Base-by-base conservation (phyloP, 2,888 invertebrate genomes). In the Tridacna gigas region DNA sequence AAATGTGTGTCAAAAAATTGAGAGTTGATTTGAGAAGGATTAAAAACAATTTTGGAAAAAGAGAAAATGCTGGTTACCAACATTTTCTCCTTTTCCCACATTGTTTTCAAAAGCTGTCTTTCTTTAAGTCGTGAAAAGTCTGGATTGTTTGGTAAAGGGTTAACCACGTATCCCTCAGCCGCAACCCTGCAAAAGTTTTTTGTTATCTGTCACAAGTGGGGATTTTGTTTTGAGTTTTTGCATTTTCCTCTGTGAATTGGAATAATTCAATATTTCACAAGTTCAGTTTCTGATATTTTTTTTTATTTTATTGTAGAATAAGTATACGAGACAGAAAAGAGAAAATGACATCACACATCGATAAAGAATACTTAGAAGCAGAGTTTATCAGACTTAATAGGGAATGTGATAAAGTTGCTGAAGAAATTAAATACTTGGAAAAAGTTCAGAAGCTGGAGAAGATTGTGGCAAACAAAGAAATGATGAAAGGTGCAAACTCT, bases 271-370 rank as follows among this genome's bases (percentile, higher is more conserved):
- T 12, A 65, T 13, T 20, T 4, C 4, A 65, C 4, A 22, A 13
- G 13, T 2, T 22, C 25, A 22, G 2, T 65, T 65, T 25, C 22
- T 26, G 15, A 69, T 4, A 45, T 63, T 15, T 56, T 22, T 66
- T n/a, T 71, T 71, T 74, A 51, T 25, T 71, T 11, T 63, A 4
- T 90, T 88, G 47, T 85, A 92, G 92, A 79, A 91, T 91, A 45
- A 88, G 85, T 37, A 90, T 92, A 9, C 86, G 90, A 73, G 91
- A 92, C 79, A 90, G 91, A 45, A 88, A 91, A 56, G 86, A 89
- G 47, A 83, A 87, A 47, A 86, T 83, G 4, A 74, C 80, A 13
- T 88, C 83, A 22, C 84, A 82, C 26, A 85, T 84, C 18, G 90
- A 91, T 26, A 83, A 85, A 48, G 77, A 83, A 2, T 86, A 80